These are phyloP conservation scores for Hydrozoanthus tunicans DNA, from an alignment of 64 coral and sea anemone species.

Conservation along the genomic window DNA sequence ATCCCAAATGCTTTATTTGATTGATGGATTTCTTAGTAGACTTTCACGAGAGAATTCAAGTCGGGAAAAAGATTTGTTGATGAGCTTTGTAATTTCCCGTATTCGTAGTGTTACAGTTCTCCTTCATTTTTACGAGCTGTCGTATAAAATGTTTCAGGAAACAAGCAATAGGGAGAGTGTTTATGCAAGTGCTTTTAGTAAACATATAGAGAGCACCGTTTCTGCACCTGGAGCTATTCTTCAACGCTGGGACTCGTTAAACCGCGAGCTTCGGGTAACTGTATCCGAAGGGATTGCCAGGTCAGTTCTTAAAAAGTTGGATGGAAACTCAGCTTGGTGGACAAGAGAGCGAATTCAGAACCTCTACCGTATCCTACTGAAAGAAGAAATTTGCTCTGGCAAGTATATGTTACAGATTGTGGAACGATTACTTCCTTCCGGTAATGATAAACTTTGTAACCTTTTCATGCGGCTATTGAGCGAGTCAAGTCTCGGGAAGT, in stretches of 20 bases:
- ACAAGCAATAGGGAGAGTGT: background rate
- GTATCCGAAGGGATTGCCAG: background rate
- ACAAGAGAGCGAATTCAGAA: background rate
- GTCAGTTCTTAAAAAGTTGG: background rate
- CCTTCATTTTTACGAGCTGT: background rate
- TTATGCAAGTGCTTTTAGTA: background rate
- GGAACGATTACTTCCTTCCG: background rate
- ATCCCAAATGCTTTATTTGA: background rate
- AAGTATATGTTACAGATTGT: conserved; percentile 16
- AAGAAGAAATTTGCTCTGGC: conserved; percentile 17
- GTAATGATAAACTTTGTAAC: background rate
- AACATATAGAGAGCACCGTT: background rate
- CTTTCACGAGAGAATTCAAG: background rate
- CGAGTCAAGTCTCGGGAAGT: background rate
- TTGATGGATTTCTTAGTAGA: background rate
- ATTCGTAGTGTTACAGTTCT: background rate
- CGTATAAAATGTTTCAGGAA: background rate
- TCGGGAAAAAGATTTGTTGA: background rate
- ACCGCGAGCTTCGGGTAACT: background rate
- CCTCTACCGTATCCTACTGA: background rate
- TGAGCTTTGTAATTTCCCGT: background rate
- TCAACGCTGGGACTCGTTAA: background rate
- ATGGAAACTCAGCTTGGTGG: conserved; percentile 3
- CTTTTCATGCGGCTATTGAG: background rate
- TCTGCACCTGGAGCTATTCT: background rate